These are phyloP conservation scores for Nycticorax nycticorax DNA, from an alignment of 2,113 vertebrate genomes.

Conservation along the genomic window DNA sequence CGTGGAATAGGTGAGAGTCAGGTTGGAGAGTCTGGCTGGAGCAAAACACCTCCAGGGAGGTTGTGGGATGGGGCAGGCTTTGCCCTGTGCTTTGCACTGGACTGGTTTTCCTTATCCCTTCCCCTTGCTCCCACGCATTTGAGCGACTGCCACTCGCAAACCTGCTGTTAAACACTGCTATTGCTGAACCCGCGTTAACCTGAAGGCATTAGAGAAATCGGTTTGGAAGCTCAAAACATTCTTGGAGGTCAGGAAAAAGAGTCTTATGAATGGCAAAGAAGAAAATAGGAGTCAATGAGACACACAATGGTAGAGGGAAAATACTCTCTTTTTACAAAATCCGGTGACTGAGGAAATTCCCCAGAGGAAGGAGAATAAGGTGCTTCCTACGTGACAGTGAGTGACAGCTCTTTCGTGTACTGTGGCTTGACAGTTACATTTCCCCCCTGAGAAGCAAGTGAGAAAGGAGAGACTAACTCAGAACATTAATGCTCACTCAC, in stretches of 20 bases:
- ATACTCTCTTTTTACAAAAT: not conserved
- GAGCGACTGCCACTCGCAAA: not conserved
- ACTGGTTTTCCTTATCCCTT: not conserved
- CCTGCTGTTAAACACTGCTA: not conserved
- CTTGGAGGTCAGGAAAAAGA: not conserved
- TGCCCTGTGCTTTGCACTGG: not conserved
- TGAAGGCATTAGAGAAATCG: not conserved
- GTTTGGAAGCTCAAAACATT: not conserved
- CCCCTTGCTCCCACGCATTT: not conserved
- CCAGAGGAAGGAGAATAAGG: not conserved
- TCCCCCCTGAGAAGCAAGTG: not conserved
- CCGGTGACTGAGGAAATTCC: not conserved
- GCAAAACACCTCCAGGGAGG: not conserved
- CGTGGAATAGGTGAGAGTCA: not conserved
- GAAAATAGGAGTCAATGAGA: constrained; percentile 36
- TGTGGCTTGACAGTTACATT: not conserved
- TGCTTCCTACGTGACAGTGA: not conserved
- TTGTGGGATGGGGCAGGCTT: not conserved
- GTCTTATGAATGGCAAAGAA: constrained; percentile 3
- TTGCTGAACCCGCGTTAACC: not conserved
- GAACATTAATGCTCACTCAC: not conserved
- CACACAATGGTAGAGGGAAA: not conserved
- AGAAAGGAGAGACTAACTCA: not conserved
- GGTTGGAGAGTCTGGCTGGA: not conserved
- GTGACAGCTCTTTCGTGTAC: not conserved